phyloP scores from a whole-genome alignment of 2,797 vertebrate genomes.

The Falco columbarius region DNA sequence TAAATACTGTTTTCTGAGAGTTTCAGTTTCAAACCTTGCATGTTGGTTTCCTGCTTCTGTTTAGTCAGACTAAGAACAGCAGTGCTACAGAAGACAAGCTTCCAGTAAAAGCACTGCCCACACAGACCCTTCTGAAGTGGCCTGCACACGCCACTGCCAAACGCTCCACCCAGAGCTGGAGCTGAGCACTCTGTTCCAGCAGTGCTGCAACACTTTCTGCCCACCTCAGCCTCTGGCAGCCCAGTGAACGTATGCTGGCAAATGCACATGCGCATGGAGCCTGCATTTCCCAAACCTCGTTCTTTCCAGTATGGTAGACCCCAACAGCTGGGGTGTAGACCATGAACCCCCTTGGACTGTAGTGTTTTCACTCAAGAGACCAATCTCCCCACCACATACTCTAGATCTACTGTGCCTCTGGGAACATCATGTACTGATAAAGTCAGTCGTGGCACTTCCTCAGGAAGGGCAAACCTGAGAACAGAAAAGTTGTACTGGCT shows the following conservation, averaged over 20 bases:
- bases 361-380: background rate
- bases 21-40: background rate
- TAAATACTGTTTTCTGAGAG: background rate
- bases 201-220: background rate
- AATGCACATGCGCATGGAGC: fast-evolving
- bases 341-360: background rate
- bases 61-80: background rate
- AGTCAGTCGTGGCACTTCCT: background rate
- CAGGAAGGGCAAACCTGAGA: background rate
- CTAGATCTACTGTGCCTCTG: background rate
- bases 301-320: background rate
- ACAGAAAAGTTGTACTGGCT: background rate
- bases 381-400: fast-evolving
- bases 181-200: background rate
- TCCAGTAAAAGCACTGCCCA: background rate
- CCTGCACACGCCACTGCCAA: background rate
- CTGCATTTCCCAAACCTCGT: background rate
- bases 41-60: background rate
- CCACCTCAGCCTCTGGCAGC: background rate
- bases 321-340: background rate
- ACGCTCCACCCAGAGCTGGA: background rate
- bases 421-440: background rate
- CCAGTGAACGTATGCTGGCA: fast-evolving
- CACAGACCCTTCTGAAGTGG: background rate
- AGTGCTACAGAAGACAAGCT: background rate